Percentiles rank a stretch among this genome's conserved stretches.
These are phyloP conservation scores for Tenebrio molitor DNA, from an alignment of 1,140 invertebrate species.

Conservation along the genomic window DNA sequence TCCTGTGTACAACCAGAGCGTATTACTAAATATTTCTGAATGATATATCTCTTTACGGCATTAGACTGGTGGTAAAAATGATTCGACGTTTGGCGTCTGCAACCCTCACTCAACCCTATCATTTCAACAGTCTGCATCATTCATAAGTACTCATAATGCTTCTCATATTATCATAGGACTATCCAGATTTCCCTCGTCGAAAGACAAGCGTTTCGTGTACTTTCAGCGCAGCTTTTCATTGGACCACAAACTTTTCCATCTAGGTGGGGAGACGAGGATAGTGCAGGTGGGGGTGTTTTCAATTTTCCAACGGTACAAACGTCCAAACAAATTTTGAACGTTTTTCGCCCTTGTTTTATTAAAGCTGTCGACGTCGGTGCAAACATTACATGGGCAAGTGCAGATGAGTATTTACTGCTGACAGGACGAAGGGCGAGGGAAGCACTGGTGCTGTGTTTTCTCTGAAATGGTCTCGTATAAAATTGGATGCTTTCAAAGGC, in stretches of 20 bases:
- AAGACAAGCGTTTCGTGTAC: conserved; percentile 9
- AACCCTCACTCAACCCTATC: too few species aligned
- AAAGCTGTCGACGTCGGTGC: background rate
- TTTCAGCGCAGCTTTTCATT: conserved; percentile 15
- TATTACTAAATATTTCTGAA: too few species aligned
- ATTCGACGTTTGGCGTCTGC: too few species aligned
- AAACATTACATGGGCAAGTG: conserved; percentile 21
- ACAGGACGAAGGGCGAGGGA: conserved; percentile 27
- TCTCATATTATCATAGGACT: conserved; percentile 4
- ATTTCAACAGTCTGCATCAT: background rate
- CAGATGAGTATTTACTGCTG: conserved; percentile 42
- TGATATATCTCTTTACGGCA: too few species aligned
- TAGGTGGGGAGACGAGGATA: conserved; percentile 16
- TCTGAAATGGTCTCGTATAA: conserved; percentile 44
- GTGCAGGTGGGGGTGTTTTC: conserved; percentile 44
- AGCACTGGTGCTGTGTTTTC: conserved; percentile 13
- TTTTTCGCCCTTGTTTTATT: background rate
- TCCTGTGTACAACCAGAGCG: too few species aligned
- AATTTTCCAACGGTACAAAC: conserved; percentile 45
- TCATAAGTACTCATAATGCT: conserved; percentile 1
- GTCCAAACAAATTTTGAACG: conserved; percentile 11
- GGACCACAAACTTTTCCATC: conserved; percentile 37
- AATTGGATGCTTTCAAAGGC: conserved; percentile 45
- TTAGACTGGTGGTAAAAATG: too few species aligned
- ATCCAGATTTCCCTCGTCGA: conserved; percentile 5